These are phyloP conservation scores for Botia almorhae DNA, from an alignment of 2,797 vertebrate species.

Conservation along the genomic window DNA sequence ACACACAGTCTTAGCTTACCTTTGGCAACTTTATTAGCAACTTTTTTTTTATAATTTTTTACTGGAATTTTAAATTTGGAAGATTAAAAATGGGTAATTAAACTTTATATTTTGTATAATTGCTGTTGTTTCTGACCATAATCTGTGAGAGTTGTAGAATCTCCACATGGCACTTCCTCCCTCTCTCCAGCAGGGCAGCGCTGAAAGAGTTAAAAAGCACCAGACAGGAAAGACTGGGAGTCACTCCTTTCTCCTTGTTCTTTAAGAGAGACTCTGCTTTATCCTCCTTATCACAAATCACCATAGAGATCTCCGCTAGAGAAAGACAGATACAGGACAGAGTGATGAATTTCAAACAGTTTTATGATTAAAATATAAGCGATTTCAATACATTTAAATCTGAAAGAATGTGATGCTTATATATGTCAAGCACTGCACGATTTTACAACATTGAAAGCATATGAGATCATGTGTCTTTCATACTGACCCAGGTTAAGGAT, in stretches of 20 bases:
- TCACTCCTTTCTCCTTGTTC: conserved; percentile 77
- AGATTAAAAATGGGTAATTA: no score
- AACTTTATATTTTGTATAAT: background rate
- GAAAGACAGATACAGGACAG: background rate
- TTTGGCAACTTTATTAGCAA: no score
- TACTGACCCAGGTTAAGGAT: conserved; percentile 80
- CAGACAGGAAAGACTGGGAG: conserved; percentile 74
- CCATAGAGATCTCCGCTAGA: conserved; percentile 78
- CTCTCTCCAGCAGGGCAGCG: conserved; percentile 72
- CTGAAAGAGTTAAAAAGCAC: conserved; percentile 77
- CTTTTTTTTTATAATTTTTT: background rate
- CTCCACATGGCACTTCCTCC: conserved; percentile 75
- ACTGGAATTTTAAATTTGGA: no score
- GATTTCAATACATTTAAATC: background rate
- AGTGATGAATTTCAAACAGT: background rate
- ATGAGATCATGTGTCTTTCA: background rate
- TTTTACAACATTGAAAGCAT: background rate
- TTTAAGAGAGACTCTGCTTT: conserved; percentile 74
- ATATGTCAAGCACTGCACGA: background rate
- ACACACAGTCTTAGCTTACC: background rate
- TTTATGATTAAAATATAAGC: no score
- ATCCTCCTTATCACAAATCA: conserved; percentile 81
- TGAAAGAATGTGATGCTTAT: background rate
- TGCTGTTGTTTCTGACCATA: conserved; percentile 72
- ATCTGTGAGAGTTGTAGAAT: conserved; percentile 75